phyloP scores from a whole-genome alignment of 2,888 invertebrate genomes.

The Acholoe squamosa region DNA sequence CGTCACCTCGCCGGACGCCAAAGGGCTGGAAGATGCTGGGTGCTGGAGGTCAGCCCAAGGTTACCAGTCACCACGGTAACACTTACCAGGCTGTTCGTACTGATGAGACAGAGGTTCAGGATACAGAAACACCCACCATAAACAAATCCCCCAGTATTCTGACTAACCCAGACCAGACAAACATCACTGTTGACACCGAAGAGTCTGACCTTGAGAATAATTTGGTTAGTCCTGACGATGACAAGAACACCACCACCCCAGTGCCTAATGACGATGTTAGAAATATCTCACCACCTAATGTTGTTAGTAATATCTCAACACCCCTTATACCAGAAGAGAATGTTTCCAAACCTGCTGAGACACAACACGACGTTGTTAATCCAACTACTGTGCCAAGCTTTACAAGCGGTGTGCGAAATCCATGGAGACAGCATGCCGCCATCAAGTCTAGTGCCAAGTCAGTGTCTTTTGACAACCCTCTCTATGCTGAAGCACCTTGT shows the following conservation, averaged over 20 bases:
- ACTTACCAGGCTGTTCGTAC: conserved; percentile 58
- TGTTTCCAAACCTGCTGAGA: not conserved
- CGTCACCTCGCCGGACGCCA: not conserved
- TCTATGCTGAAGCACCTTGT: conserved; percentile 23
- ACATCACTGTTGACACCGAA: conserved; percentile 59
- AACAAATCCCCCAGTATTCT: not conserved
- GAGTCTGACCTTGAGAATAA: conserved; percentile 63
- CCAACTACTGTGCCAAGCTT: not conserved
- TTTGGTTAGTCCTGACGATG: conserved; percentile 15
- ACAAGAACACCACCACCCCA: not conserved
- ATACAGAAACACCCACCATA: not conserved
- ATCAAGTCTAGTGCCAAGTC: conserved; percentile 58
- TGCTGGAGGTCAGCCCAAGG: not conserved
- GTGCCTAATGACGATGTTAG: not conserved
- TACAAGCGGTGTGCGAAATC: not conserved
- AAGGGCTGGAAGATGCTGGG: conserved; percentile 36
- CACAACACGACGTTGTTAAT: not conserved
- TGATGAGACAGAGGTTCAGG: not conserved
- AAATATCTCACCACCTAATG: not conserved
- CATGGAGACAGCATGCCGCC: conserved; percentile 7
- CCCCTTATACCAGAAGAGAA: too few relatives aligned
- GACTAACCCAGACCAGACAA: conserved; percentile 51
- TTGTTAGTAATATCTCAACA: not conserved
- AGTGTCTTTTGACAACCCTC: conserved; percentile 61
- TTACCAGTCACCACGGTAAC: conserved; percentile 58